These are phyloP conservation scores for Netelia inedita DNA, from an alignment of 2,888 invertebrate genomes.

Conservation along the genomic window DNA sequence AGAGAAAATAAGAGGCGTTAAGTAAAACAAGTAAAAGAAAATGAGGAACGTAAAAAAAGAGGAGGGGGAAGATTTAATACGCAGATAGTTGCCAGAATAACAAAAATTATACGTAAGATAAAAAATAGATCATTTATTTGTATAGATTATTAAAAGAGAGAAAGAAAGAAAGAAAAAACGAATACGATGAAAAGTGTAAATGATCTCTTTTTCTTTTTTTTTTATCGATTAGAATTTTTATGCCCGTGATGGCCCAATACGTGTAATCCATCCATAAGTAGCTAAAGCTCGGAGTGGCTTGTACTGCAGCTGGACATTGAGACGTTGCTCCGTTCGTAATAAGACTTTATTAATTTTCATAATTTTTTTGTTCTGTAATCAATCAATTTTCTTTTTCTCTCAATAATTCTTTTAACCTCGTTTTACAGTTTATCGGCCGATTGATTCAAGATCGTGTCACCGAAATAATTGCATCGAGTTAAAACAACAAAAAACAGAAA, in stretches of 20 bases:
- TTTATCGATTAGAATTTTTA: slow-evolving; percentile 80
- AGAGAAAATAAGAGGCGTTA: not conserved
- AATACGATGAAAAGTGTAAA: slow-evolving; percentile 72
- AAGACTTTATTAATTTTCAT: slow-evolving; percentile 10
- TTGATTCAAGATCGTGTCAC: not conserved
- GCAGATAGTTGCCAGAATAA: slow-evolving; percentile 66
- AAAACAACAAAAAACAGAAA: not conserved
- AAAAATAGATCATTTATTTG: slow-evolving; percentile 54
- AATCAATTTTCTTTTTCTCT: not conserved
- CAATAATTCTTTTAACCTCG: slow-evolving; percentile 1
- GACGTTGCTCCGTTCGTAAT: slow-evolving; percentile 38
- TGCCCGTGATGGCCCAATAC: slow-evolving; percentile 82
- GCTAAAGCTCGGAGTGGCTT: slow-evolving; percentile 73
- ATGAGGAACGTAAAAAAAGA: slow-evolving; percentile 60
- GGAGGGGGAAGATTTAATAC: slow-evolving; percentile 6
- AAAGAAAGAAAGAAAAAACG: slow-evolving; percentile 59
- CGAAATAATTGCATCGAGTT: not conserved
- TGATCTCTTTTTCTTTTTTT: slow-evolving; percentile 73
- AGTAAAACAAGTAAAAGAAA: not conserved
- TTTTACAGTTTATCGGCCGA: not conserved
- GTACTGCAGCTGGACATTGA: slow-evolving; percentile 68
- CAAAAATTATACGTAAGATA: slow-evolving; percentile 65
- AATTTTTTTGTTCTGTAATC: not conserved
- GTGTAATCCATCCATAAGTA: slow-evolving; percentile 84
- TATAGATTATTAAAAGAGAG: slow-evolving; percentile 46